phyloP scores from a whole-genome alignment of 2,113 vertebrate genomes.

The Guaruba guarouba region DNA sequence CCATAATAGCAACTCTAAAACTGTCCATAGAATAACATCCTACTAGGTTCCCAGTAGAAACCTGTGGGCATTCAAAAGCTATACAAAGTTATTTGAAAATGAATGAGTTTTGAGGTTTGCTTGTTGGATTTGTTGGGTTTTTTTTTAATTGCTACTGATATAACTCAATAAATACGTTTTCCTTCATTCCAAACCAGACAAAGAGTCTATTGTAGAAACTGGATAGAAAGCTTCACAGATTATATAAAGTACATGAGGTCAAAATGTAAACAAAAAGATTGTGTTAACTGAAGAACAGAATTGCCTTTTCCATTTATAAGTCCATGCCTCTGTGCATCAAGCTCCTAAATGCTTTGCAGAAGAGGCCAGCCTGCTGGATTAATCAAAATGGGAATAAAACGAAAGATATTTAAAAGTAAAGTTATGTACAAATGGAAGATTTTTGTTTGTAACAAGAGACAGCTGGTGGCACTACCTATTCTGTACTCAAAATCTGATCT shows the following conservation, averaged over 20 bases:
- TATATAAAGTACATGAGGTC: background rate
- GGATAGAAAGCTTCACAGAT: background rate
- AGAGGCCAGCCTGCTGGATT: background rate
- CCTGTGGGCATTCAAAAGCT: background rate
- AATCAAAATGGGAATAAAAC: background rate
- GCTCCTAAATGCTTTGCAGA: background rate
- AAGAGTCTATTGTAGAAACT: background rate
- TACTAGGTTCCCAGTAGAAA: background rate
- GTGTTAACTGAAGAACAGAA: background rate
- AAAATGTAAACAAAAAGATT: background rate
- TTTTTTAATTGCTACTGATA: background rate
- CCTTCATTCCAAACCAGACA: background rate
- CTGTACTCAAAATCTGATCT: background rate
- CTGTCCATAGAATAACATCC: background rate
- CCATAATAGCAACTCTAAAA: background rate
- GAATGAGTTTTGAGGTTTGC: background rate
- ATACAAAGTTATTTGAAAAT: background rate
- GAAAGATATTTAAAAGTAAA: background rate
- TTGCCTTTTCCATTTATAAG: background rate
- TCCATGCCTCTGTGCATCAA: background rate
- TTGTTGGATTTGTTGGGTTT: background rate
- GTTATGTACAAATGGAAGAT: background rate
- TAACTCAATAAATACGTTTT: background rate
- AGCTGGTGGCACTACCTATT: background rate
- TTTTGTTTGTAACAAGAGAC: background rate